Evolutionary conservation across 2,888 invertebrate species (phyloP), one percentile per base, ranked within the genome.

Genomic region (Anoplius nigerrimus): DNA sequence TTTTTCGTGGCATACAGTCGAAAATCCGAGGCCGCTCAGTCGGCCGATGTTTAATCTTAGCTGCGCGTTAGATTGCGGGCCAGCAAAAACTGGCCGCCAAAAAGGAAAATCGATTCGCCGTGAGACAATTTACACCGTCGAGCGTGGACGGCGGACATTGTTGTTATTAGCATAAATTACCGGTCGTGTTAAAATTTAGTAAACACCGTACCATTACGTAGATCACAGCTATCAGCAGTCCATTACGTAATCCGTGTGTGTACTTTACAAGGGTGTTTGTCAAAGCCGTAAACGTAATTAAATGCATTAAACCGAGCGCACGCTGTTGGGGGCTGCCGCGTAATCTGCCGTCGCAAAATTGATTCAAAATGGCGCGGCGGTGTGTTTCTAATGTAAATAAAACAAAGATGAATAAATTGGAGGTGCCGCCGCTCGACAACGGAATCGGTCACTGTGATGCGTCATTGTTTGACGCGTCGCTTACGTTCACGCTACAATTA

Each of bases 201-300:
- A 55, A 58, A 42, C 15, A 53, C 15, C 18, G 24, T 16, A 15
- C 56, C 21, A 11, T 34, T 18, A 43, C 52, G 42, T 62, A 53
- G 55, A 56, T 73, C 60, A 64, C 24, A 56, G 71, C 73, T 67
- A 69, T 76, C 74, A 67, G 56, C 71, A 62, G 67, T 76, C 56
- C 68, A 76, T 76, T 76, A 75, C 64, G 71, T 68, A 76, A 76
- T 76, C 59, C 58, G 69, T 71, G 63, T 71, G 62, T 70, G 74
- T 70, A 64, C 64, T 66, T 76, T 69, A 53, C 57, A 62, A 56
- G 60, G 63, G 64, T 71, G 69, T 74, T 76, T 76, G 68, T 66
- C 74, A 74, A 67, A 74, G 69, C 63, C 53, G 59, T 53, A 56
- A 61, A 61, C 67, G 66, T 69, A 76, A 71, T 74, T 76, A 76